Evolutionary conservation across 1,140 invertebrate genomes (phyloP).

Genomic region (Sycophila sp.): DNA sequence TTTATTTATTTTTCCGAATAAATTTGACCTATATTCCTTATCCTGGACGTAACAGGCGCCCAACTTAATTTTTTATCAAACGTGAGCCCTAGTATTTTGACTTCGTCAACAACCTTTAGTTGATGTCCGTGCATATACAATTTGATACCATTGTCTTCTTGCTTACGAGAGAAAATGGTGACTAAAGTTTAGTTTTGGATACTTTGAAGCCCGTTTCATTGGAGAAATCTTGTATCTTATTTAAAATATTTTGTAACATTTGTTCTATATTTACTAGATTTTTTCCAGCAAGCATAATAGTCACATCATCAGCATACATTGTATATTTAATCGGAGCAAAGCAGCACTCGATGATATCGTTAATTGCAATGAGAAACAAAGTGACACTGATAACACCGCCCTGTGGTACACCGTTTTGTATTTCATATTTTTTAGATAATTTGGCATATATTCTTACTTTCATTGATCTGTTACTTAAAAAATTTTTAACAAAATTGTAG

Average conservation of each 20-base stretch:
- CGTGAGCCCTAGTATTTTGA: not conserved
- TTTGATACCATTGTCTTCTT: not conserved
- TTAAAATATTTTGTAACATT: constrained; percentile 12
- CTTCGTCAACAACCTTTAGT: constrained; percentile 2
- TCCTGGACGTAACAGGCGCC: too few species aligned
- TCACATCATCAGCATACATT: constrained; percentile 7
- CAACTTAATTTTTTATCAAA: not conserved
- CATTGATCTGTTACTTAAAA: not conserved
- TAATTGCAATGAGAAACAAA: constrained; percentile 38
- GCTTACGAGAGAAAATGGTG: not conserved
- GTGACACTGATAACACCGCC: constrained; percentile 37
- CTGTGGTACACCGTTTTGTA: constrained; percentile 39
- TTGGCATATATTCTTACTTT: not conserved
- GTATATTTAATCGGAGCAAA: not conserved
- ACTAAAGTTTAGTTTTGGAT: too few species aligned
- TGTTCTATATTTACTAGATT: not conserved
- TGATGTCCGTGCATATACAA: constrained; percentile 13
- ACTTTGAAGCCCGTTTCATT: too few species aligned
- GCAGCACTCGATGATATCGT: constrained; percentile 6
- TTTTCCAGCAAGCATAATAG: not conserved
- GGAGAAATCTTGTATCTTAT: constrained; percentile 18
- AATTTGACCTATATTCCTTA: too few species aligned
- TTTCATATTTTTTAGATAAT: not conserved
- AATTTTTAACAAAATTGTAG: not conserved
- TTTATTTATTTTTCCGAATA: too few species aligned